Conservation (phyloP, 2,888 invertebrate species). For the Hermaeophaga mercurialis region DNA sequence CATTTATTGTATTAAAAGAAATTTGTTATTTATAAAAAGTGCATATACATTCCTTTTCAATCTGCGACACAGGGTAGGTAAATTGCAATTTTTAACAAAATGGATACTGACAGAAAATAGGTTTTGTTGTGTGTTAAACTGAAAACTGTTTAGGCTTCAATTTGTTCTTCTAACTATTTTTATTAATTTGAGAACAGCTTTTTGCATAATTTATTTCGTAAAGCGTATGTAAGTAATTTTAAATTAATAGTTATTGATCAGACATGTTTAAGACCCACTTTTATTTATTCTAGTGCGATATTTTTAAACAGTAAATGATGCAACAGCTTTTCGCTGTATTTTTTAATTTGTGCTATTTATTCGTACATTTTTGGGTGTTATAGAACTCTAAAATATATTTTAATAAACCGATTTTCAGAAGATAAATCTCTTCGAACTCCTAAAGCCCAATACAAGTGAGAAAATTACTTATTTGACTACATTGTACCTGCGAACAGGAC, state of each 20-base stretch:
- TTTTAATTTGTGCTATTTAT: conserved; percentile 12
- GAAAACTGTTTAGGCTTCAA: background rate
- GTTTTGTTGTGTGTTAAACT: conserved; percentile 1
- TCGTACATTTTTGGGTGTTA: background rate
- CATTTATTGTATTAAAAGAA: conserved; percentile 1
- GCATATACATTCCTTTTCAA: background rate
- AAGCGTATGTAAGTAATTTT: conserved; percentile 6
- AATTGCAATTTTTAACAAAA: background rate
- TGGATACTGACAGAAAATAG: background rate
- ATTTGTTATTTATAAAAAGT: background rate
- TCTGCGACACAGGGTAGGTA: conserved; percentile 3
- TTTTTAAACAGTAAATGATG: conserved; percentile 26
- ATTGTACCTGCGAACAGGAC: conserved; percentile 9
- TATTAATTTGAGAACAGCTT: background rate
- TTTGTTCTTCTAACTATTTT: background rate
- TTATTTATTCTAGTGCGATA: conserved; percentile 9
- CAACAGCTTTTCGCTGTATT: conserved; percentile 11
- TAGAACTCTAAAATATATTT: background rate
- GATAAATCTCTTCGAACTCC: no score
- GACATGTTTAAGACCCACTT: conserved; percentile 3
- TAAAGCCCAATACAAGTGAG: no score
- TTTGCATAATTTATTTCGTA: background rate
- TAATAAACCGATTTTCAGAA: background rate
- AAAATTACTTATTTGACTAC: conserved; percentile 5
- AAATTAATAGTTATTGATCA: conserved; percentile 6